These are phyloP conservation scores for Scolopax rusticola DNA, from an alignment of 2,797 vertebrate genomes.

Conservation along the genomic window DNA sequence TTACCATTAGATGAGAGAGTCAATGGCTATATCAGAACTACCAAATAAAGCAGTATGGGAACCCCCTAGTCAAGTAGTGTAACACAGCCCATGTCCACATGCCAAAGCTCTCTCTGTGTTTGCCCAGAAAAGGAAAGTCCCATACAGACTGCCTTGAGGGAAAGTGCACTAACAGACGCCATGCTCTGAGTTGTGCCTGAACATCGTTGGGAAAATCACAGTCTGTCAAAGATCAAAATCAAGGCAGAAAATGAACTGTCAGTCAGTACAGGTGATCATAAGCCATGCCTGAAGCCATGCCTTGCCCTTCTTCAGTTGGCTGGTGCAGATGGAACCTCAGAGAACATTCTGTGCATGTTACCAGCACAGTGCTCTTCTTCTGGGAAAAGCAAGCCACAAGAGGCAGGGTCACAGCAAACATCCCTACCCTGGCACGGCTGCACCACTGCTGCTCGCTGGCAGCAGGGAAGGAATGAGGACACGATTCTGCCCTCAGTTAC, in stretches of 20 bases:
- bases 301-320: not conserved
- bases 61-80: not conserved
- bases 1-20: not conserved
- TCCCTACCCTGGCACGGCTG: rapidly evolving
- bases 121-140: not conserved
- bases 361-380: not conserved
- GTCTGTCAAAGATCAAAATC: not conserved
- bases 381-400: not conserved
- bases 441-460: not conserved
- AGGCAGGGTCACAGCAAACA: not conserved
- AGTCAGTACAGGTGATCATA: not conserved
- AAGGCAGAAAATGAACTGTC: not conserved
- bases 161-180: not conserved
- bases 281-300: not conserved
- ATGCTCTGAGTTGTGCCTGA: not conserved
- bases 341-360: not conserved
- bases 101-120: rapidly evolving
- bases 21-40: not conserved
- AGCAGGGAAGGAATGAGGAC: not conserved
- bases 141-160: not conserved
- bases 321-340: not conserved
- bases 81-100: not conserved
- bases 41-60: not conserved
- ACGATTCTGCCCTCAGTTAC: not conserved
- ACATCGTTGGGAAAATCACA: not conserved